A percentile compares a stretch with the other conserved stretches of the same genome.
These are phyloP conservation scores for Spodoptera litura DNA, from an alignment of 1,140 invertebrate genomes.

Conservation along the genomic window DNA sequence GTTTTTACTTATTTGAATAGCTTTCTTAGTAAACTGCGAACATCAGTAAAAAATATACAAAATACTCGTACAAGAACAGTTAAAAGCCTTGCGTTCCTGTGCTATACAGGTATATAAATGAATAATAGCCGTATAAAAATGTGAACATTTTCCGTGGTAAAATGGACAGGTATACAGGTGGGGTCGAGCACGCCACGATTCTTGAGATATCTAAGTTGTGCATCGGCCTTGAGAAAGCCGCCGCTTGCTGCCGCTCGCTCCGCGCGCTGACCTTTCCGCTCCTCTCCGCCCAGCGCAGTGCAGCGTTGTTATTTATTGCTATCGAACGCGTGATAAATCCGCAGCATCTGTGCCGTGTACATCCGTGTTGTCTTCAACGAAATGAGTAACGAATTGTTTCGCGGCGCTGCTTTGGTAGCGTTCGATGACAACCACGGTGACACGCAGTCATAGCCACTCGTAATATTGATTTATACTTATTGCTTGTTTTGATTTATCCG, in stretches of 20 bases:
- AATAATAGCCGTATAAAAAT: slow-evolving; percentile 33
- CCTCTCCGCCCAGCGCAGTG: slow-evolving; percentile 49
- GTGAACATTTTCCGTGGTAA: slow-evolving; percentile 44
- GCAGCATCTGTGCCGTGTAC: slow-evolving; percentile 55
- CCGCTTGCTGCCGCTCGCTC: slow-evolving; percentile 54
- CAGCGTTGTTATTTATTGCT: slow-evolving; percentile 62
- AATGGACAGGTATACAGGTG: slow-evolving; percentile 59
- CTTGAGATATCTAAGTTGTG: slow-evolving; percentile 63
- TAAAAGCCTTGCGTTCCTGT: slow-evolving; percentile 1
- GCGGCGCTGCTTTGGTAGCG: slow-evolving; percentile 49
- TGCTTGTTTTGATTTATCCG: slow-evolving; percentile 29
- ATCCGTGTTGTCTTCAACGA: slow-evolving; percentile 60
- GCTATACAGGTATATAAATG: slow-evolving; percentile 12
- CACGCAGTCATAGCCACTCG: slow-evolving; percentile 20
- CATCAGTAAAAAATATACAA: slow-evolving; percentile 21
- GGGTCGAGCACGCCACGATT: slow-evolving; percentile 59
- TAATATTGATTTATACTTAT: slow-evolving; percentile 43
- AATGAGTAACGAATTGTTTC: slow-evolving; percentile 56
- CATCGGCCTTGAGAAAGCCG: slow-evolving; percentile 72
- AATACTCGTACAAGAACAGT: neutral
- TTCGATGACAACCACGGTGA: slow-evolving; percentile 33
- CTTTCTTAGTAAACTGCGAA: neutral
- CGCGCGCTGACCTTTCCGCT: slow-evolving; percentile 62
- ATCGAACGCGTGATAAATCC: slow-evolving; percentile 62
- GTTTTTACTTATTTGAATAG: slow-evolving; percentile 33